Conservation (phyloP, 2,797 vertebrate species). For the Propithecus deckenii region DNA sequence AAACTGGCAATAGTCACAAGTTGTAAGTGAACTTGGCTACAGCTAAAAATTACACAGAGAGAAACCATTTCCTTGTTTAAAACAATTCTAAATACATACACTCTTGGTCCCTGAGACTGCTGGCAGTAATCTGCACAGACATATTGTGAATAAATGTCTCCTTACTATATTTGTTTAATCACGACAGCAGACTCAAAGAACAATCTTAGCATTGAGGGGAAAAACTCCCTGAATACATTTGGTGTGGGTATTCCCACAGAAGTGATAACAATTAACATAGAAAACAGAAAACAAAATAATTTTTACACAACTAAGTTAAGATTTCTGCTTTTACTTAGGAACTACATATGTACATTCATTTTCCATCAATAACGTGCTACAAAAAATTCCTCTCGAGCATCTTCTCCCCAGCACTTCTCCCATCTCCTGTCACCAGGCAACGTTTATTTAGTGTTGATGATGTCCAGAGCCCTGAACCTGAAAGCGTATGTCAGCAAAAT, state of each 20-base stretch:
- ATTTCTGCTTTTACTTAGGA: slow-evolving; percentile 10
- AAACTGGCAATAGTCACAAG: slow-evolving; percentile 12
- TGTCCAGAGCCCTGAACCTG: background rate
- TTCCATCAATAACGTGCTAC: background rate
- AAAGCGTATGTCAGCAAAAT: background rate
- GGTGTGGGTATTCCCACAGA: background rate
- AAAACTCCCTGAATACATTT: slow-evolving; percentile 10
- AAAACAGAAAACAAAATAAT: background rate
- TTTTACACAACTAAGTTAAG: background rate
- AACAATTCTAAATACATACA: background rate
- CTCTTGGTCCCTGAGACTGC: background rate
- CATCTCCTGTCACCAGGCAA: background rate
- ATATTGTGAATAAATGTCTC: slow-evolving; percentile 54
- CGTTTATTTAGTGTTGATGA: background rate
- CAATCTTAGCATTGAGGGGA: background rate
- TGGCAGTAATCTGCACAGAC: slow-evolving; percentile 35
- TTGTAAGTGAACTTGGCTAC: slow-evolving; percentile 31
- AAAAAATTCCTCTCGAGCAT: background rate
- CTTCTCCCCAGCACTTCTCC: background rate
- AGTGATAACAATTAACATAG: background rate
- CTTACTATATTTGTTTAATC: slow-evolving; percentile 53
- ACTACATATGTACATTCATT: background rate
- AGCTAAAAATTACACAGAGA: slow-evolving; percentile 27
- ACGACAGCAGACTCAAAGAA: background rate
- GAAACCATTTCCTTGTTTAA: slow-evolving; percentile 40